Base-by-base conservation (phyloP, 2,113 vertebrate species). In the Thymallus thymallus region DNA sequence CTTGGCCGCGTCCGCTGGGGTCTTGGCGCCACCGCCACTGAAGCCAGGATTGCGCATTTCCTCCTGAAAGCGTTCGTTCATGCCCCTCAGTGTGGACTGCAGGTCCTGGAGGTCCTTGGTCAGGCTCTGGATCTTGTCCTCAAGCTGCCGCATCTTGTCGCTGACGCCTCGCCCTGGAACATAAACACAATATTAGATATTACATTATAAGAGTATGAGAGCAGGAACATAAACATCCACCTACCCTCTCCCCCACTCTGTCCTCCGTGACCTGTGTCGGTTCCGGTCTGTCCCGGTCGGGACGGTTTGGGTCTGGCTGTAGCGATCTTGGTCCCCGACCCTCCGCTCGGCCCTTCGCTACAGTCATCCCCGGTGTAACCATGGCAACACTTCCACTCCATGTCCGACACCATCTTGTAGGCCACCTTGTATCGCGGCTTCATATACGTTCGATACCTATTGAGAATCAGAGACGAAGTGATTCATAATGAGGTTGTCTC, bases 351-450 rank as follows among this genome's bases (percentile, higher is more conserved):
- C 2, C 92, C 93, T 13, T 91, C 80, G 0, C 73, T 88, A 76
- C 97, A 99, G 88, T 98, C 95, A 0, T 93, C 92, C 0, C 97
- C 97, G 1, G 93, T 90, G 48, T 92, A 98, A 1, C 97, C 96
- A 58, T 96, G 95, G 76, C 97, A 99, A 88, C 97, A 99, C 78
- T 92, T 93, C 97, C 97, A 99, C 83, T 98, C 96, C 94, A 98
- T 94, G 71, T 96, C 95, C 0, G 96, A 93, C 61, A 96, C 94
- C 2, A 95, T 96, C 72, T 98, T 95, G 87, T 98, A 96, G 16
- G 96, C 87, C 79, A 97, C 84, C 55, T 96, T 96, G 87, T 98
- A 99, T 22, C 94, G 93, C 0, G 97, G 97, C 32, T 95, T 93
- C 76, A 97, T 91, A 88, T 94, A 98, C 22, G 94, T 96, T 46